Base-by-base conservation (phyloP, 2,113 vertebrate species). In the Hoplias malabaricus region DNA sequence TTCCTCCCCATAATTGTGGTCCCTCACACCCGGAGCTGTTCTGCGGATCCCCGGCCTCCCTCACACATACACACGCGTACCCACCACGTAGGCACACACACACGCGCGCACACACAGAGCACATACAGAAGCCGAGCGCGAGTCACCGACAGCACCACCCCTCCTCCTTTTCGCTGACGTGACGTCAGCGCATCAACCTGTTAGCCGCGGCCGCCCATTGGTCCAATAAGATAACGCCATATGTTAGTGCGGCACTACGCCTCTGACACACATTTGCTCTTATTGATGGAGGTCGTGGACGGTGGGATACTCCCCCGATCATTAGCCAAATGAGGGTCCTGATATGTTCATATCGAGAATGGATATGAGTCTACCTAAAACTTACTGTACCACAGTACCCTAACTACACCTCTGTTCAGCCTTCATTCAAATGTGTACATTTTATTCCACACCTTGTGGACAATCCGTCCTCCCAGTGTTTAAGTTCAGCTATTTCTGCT, bases 201-300 rank as follows among this genome's bases (percentile, higher is more conserved):
- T 82, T 82, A 84, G 74, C 80, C 81, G 54, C 63, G 10, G 5
- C 38, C 21, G 27, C 61, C 56, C 67, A 94, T 93, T 94, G 92
- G 93, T 78, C 86, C 77, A 61, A 50, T 82, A 61, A 16, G 85
- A 90, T 93, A 91, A 87, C 89, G 90, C 91, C 92, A 94, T 90
- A 88, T 91, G 89, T 88, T 83, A 82, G 83, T 85, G 77, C 74
- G 25, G 68, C 57, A 61, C 69, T 61, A 56, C 77, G 48, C 70
- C n/a, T 59, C 38, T 72, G 86, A 82, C 81, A 73, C 50, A 34
- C 43, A 69, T 48, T 46, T 56, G 42, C 34, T 66, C n/a, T 21
- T 69, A 67, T n/a, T 83, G 34, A 63, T 66, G 5, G 14, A 6
- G 3, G 14, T 34, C 38, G 21, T 25, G n/a, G n/a, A n/a, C n/a